Conservation (phyloP, 2,797 vertebrate genomes). For the Linurgus olivaceus region DNA sequence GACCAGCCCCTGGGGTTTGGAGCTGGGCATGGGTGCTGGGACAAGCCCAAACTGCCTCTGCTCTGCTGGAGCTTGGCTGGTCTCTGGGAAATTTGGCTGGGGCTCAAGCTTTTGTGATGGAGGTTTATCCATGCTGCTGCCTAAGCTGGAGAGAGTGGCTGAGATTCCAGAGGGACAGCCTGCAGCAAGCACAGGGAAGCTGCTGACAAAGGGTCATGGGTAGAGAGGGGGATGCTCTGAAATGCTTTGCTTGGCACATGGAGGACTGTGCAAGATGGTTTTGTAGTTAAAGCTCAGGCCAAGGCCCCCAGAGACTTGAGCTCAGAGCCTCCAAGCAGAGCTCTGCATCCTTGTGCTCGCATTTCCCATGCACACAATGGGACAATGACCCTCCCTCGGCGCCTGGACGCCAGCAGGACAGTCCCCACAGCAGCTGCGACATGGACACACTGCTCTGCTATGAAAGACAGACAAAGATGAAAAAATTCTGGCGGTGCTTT, state of each 20-base stretch:
- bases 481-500: background rate
- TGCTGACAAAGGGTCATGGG: background rate
- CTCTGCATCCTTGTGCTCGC: background rate
- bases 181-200: background rate
- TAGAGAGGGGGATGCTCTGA: background rate
- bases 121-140: background rate
- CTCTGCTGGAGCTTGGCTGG: background rate
- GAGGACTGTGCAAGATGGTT: background rate
- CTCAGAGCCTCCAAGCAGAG: background rate
- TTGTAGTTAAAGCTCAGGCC: background rate
- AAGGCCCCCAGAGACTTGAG: background rate
- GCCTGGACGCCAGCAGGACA: background rate
- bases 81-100: background rate
- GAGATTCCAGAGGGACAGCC: background rate
- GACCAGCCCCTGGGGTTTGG: background rate
- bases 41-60: background rate
- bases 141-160: background rate
- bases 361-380: background rate
- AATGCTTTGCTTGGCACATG: background rate
- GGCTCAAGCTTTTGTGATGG: background rate
- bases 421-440: background rate
- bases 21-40: accelerated
- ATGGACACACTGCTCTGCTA: background rate
- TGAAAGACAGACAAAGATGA: background rate
- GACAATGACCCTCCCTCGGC: background rate